Base-by-base conservation (phyloP, 2,113 vertebrate genomes). In the Pygathrix nemaeus region DNA sequence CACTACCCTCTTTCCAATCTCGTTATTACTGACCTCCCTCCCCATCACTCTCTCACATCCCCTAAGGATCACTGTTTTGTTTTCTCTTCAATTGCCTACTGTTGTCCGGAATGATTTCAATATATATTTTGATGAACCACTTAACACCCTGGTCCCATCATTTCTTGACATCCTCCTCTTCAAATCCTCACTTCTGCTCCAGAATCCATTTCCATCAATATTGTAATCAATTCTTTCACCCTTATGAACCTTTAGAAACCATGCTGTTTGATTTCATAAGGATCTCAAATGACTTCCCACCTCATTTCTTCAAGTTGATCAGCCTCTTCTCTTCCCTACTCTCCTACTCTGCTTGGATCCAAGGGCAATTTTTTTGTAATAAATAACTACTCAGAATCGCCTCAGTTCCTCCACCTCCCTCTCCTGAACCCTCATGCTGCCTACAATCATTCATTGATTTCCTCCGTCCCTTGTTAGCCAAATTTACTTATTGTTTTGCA, bases 191-290 rank as follows among this genome's bases (percentile, higher is more conserved):
- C 38, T 84, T 94, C 40, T 82, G n/a, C 27, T 84, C 87, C 25
- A 59, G 79, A 97, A 85, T 93, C 87, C 48, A 95, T 92, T 93
- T 55, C 45, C 57, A 93, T 45, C 38, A 70, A 93, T 96, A 50
- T 85, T 93, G 6, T 57, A 81, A 81, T 96, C 57, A 85, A 88
- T 95, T 55, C 45, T 88, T 75, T 84, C n/a, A 94, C 72, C 20
- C 78, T 13, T 48, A 88, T 30, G 50, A 55, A 89, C 66, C 64
- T 70, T 96, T 76, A 76, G 83, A 95, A 89, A 81, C 27, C 94
- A 38, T 82, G 64, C 32, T 70, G 18, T 95, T 95, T 88, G 38
- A 88, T 92, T 66, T 88, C 79, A 81, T 66, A 66, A 85, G 20
- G 38, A 10, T 88, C 61, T 57, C 80, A 45, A 61, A 59, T 85